A percentile compares a stretch with the other conserved stretches of the same genome.
phyloP scores from a whole-genome alignment of 2,888 invertebrate genomes.

The Trissonchulus sp. region DNA sequence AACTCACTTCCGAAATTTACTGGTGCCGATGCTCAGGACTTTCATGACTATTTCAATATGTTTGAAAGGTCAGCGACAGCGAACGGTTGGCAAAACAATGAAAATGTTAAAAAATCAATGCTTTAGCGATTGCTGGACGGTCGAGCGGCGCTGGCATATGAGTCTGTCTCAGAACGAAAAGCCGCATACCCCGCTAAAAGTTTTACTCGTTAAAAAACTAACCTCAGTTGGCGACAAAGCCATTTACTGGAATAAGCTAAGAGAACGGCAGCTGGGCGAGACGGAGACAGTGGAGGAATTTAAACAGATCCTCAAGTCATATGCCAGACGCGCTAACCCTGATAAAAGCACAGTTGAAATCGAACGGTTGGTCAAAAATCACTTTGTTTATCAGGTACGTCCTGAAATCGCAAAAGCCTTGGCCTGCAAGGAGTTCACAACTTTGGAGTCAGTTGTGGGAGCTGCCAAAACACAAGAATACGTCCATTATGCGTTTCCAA shows the following conservation, averaged over 20 bases:
- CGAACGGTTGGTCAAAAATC: neutral
- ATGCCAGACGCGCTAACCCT: constrained; percentile 4
- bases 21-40: no score
- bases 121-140: no score
- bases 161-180: no score
- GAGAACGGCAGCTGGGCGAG: neutral
- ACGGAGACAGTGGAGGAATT: neutral
- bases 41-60: no score
- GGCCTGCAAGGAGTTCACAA: neutral
- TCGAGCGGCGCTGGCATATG: no score
- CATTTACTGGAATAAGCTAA: constrained; percentile 1
- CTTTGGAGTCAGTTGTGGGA: neutral
- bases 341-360: neutral
- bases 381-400: constrained; percentile 1
- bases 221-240: neutral
- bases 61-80: no score
- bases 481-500: neutral
- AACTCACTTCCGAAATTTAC: no score
- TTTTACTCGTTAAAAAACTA: neutral
- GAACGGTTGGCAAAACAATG: no score
- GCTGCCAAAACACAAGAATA: neutral
- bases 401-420: neutral
- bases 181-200: neutral
- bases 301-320: neutral
- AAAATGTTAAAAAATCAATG: no score